These are phyloP conservation scores for Bombus polaris DNA, from an alignment of 1,140 invertebrate species.

Conservation along the genomic window DNA sequence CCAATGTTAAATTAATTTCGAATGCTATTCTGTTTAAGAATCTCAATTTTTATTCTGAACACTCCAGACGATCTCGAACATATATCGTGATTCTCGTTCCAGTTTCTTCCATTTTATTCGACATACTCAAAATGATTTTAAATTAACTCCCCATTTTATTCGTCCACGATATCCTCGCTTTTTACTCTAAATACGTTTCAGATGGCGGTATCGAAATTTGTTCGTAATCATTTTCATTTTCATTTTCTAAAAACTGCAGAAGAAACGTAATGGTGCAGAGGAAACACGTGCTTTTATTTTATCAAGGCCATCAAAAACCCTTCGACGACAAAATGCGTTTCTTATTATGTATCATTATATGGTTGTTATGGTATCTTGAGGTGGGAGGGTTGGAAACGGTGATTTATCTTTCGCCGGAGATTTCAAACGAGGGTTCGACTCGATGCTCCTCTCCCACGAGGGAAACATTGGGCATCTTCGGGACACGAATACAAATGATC, in stretches of 20 bases:
- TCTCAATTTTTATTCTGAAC: no score
- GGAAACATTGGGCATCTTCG: background rate
- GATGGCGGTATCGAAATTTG: background rate
- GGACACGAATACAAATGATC: constrained; percentile 33
- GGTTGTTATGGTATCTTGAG: constrained; percentile 11
- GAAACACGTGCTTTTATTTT: background rate
- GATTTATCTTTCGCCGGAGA: constrained; percentile 37
- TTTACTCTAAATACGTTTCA: background rate
- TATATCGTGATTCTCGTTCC: no score
- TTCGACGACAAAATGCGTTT: constrained; percentile 45
- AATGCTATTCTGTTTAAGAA: no score
- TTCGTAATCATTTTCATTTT: no score
- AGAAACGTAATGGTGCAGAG: background rate
- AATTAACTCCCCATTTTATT: no score
- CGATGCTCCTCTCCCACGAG: background rate
- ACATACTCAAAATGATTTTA: no score
- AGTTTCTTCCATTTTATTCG: no score
- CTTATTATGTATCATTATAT: constrained; percentile 51
- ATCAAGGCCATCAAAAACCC: constrained; percentile 8
- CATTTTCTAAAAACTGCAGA: background rate
- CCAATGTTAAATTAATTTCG: no score
- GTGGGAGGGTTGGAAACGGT: background rate
- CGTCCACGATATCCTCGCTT: no score
- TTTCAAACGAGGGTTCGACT: background rate
- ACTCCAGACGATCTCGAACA: no score